Conservation (phyloP, 2,113 vertebrate species). For the Athene cunicularia region DNA sequence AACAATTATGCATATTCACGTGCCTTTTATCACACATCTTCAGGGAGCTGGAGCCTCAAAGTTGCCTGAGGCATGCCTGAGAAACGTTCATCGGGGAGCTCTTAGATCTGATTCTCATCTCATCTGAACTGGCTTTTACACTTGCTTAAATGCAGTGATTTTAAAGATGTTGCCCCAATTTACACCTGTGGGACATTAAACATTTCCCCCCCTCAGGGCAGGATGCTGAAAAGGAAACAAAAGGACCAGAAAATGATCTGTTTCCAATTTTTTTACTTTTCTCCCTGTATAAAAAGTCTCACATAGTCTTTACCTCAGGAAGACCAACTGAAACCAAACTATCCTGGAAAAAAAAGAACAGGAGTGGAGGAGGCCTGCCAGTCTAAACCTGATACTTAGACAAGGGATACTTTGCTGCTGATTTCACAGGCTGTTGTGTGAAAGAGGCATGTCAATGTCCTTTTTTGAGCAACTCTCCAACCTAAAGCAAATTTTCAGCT, state of each 20-base stretch:
- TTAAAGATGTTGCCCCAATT: background rate
- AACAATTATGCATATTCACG: constrained; percentile 16
- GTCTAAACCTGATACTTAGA: background rate
- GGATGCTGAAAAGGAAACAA: background rate
- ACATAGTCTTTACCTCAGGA: background rate
- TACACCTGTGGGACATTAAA: background rate
- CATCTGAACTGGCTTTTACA: background rate
- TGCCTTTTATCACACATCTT: constrained; percentile 28
- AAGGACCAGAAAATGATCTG: background rate
- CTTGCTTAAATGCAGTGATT: constrained; percentile 7
- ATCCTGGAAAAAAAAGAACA: background rate
- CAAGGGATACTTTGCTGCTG: background rate
- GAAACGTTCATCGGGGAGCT: background rate
- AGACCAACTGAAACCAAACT: constrained; percentile 1
- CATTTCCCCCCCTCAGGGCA: background rate
- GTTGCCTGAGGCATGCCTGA: constrained; percentile 31
- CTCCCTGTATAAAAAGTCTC: background rate
- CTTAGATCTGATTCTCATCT: background rate
- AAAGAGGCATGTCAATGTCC: background rate
- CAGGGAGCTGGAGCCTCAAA: constrained; percentile 18
- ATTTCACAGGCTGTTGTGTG: background rate
- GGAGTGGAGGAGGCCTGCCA: background rate
- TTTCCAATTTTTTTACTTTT: background rate
- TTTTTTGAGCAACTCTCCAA: background rate
- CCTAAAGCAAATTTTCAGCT: background rate